These are phyloP conservation scores for Chrosomus eos DNA, from an alignment of 2,797 vertebrate species.

Conservation along the genomic window DNA sequence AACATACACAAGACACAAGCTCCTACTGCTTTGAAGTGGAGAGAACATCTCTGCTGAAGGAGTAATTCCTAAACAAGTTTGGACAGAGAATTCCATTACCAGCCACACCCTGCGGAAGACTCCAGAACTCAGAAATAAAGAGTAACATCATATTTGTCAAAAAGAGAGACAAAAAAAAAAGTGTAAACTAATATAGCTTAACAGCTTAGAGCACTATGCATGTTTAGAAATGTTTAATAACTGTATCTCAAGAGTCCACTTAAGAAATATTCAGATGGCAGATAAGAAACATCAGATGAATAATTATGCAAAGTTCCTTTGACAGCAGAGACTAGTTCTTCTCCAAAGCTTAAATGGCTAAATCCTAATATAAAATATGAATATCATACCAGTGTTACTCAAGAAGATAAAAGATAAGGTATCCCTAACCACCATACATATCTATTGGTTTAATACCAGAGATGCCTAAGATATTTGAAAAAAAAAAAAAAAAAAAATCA, in stretches of 20 bases:
- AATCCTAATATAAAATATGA: neutral
- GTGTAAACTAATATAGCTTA: neutral
- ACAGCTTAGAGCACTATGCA: neutral
- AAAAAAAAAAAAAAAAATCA: too few relatives aligned
- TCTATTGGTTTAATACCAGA: neutral
- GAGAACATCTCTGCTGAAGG: constrained; percentile 43
- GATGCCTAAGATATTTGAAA: too few relatives aligned
- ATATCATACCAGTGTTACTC: neutral
- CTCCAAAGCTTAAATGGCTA: neutral
- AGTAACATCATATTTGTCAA: neutral
- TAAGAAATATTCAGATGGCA: neutral
- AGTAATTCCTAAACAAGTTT: constrained; percentile 76
- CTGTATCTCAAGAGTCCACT: neutral
- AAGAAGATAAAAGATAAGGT: neutral
- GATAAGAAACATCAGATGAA: neutral
- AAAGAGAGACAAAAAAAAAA: neutral
- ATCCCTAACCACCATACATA: neutral
- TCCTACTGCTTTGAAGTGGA: neutral
- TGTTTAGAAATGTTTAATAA: neutral
- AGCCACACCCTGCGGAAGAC: constrained; percentile 68
- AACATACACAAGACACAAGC: neutral
- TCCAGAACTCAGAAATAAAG: neutral
- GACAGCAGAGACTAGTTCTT: too few relatives aligned
- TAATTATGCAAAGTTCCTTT: constrained; percentile 18
- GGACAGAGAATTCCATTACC: constrained; percentile 66